Evolutionary conservation across 2,113 vertebrate genomes (phyloP), one percentile per base, ranked within the genome.

Genomic region (Thinocorus orbignyianus): DNA sequence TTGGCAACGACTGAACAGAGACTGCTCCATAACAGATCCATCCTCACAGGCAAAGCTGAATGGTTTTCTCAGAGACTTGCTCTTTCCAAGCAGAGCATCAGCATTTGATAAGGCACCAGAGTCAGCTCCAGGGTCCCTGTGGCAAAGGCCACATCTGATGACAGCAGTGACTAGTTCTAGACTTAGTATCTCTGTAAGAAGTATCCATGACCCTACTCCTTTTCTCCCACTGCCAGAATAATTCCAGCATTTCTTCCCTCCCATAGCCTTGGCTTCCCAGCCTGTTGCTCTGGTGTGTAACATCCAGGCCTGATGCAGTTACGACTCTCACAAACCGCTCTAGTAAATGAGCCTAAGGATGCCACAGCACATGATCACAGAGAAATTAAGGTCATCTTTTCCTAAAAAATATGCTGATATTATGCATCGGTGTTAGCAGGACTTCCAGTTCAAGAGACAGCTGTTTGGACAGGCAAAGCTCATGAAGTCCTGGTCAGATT

Each of bases 401-500:
- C 37, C 42, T 69, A 4, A 41, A 88, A 46, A 54, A 24, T 48
- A 68, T 9, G 3, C 31, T 91, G 55, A 65, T 83, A 31, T 17
- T 33, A 73, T 28, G 12, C 23, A 12, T 22, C 25, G 14, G 13
- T 93, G 65, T 82, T 70, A 90, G 54, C 11, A 62, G 33, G 49
- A 58, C 48, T 94, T 89, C 33, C 65, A 80, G 68, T 79, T 91
- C 52, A 93, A 89, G 86, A 88, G 93, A 97, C 25, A 97, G 70
- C 57, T 86, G 60, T 96, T 94, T 86, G 77, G 91, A 97, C 70
- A 96, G 46, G 28, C 85, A 96, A 97, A 96, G 86, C 91, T 93
- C 88, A 31, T 88, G 91, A 93, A 95, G 66, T 90, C 86, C 88
- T 93, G 66, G 69, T 83, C 95, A 97, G 96, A 98, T 94, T 97